Evolutionary conservation across 2,888 invertebrate species (phyloP).

Genomic region (Phorcus lineatus): DNA sequence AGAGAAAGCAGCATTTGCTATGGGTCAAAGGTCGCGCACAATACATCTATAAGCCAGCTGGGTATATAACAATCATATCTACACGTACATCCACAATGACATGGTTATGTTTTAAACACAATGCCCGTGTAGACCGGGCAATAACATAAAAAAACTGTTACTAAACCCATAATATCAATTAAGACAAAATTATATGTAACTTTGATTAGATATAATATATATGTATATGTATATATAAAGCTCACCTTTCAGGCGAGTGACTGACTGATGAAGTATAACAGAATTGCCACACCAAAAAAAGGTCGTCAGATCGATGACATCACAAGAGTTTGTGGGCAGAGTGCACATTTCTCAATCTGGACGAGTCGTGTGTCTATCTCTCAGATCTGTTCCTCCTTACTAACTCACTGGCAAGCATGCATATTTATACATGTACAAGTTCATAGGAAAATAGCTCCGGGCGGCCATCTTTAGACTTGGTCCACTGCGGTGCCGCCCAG

Average conservation of each 20-base stretch:
- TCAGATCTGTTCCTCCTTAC: neutral
- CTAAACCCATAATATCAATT: slow-evolving; percentile 23
- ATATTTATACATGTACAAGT: slow-evolving; percentile 21
- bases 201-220: slow-evolving; percentile 18
- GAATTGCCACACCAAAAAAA: too few relatives aligned
- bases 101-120: slow-evolving; percentile 11
- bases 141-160: slow-evolving; percentile 16
- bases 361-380: neutral
- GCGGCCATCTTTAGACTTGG: too few relatives aligned
- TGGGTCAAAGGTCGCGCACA: too few relatives aligned
- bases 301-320: too few relatives aligned
- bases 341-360: too few relatives aligned
- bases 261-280: neutral
- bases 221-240: neutral
- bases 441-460: neutral
- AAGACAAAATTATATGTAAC: slow-evolving; percentile 18
- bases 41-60: too few relatives aligned
- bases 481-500: too few relatives aligned
- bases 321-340: too few relatives aligned
- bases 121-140: slow-evolving; percentile 4
- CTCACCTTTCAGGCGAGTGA: slow-evolving; percentile 10
- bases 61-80: too few relatives aligned
- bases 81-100: neutral
- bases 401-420: slow-evolving; percentile 16
- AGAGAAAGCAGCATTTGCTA: too few relatives aligned